Evolutionary conservation across 2,113 vertebrate genomes (phyloP).

Genomic region (Oxyura jamaicensis): DNA sequence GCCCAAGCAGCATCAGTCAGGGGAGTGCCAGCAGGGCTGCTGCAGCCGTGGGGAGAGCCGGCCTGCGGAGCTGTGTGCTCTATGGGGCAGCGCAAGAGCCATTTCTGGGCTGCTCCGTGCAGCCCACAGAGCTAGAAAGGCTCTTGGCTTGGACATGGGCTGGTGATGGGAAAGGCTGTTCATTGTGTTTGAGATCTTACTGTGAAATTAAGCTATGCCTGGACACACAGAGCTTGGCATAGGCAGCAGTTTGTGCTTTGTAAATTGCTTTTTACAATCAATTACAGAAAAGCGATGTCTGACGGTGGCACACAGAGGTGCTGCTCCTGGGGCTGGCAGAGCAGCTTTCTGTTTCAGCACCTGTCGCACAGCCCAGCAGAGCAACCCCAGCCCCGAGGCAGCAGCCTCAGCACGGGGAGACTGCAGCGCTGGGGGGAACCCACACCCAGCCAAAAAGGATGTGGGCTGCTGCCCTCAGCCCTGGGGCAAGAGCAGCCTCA

Average conservation of each 20-base stretch:
- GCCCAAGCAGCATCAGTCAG: not conserved
- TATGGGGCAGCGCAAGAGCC: not conserved
- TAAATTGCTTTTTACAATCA: conserved; percentile 49
- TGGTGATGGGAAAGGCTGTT: conserved; percentile 27
- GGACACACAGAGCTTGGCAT: conserved; percentile 20
- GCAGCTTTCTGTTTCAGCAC: not conserved
- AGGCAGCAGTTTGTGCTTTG: not conserved
- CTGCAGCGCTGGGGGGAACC: not conserved
- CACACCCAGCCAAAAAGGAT: rapidly evolving
- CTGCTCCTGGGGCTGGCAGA: not conserved
- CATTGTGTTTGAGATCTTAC: conserved; percentile 2
- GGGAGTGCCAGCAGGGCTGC: not conserved
- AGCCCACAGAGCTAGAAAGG: not conserved
- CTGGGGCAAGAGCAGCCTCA: rapidly evolving
- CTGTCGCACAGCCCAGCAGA: not conserved
- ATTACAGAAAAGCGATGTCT: not conserved
- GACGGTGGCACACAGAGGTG: not conserved
- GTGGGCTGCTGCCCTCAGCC: not conserved
- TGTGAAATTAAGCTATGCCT: conserved; percentile 27
- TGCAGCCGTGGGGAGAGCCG: rapidly evolving
- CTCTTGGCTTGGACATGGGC: not conserved
- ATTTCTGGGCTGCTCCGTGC: not conserved
- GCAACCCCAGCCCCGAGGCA: not conserved
- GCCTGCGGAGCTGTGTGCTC: not conserved
- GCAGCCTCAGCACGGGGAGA: not conserved